Evolutionary conservation across 2,888 invertebrate species (phyloP).

Genomic region (Desoria tigrina): DNA sequence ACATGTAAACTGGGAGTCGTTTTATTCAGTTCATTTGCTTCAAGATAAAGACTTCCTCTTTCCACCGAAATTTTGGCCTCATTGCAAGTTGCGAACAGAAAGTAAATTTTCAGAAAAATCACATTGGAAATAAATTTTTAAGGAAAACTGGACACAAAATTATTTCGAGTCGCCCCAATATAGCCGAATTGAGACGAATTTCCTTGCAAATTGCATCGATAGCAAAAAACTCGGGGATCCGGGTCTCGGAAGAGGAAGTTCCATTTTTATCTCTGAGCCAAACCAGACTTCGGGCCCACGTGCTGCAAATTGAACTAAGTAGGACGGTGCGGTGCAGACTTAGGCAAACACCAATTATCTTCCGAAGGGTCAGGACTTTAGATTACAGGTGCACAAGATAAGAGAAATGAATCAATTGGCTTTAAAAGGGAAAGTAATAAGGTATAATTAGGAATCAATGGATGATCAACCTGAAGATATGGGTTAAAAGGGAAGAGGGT

Average conservation of each 20-base stretch:
- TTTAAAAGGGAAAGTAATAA: background rate
- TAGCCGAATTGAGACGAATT: background rate
- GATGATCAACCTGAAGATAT: conserved; percentile 18
- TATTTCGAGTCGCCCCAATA: no score
- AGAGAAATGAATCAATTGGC: background rate
- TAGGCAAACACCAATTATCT: no score
- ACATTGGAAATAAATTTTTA: no score
- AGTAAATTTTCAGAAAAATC: no score
- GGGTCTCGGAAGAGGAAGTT: conserved; percentile 11
- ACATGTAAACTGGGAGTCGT: no score
- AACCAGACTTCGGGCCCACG: background rate
- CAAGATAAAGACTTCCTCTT: no score
- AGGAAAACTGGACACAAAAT: no score
- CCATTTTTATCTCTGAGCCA: conserved; percentile 14
- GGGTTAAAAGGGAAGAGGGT: conserved; percentile 10
- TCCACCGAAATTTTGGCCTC: no score
- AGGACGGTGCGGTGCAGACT: no score
- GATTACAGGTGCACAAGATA: background rate
- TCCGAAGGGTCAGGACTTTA: no score
- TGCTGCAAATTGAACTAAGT: background rate
- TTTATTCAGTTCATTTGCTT: no score
- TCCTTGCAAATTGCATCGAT: conserved; percentile 8
- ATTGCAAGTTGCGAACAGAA: no score
- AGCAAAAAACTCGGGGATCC: background rate
- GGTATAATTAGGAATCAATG: background rate